These are phyloP conservation scores for Oxyscelio sp. DNA, from an alignment of 2,888 invertebrate genomes.

Conservation along the genomic window DNA sequence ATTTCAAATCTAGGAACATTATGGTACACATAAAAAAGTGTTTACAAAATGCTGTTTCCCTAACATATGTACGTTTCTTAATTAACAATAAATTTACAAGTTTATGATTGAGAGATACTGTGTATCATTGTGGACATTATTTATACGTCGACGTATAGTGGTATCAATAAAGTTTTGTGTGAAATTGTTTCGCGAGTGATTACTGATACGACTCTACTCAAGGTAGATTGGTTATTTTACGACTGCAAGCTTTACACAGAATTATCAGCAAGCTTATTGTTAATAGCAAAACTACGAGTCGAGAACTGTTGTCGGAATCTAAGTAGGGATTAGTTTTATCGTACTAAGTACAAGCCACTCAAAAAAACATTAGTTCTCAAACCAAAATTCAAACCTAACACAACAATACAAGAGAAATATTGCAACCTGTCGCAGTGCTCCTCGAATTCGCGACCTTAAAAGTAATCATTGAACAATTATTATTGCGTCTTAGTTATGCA, in stretches of 20 bases:
- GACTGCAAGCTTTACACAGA: conserved; percentile 26
- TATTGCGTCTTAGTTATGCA: too few relatives aligned
- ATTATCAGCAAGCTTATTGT: conserved; percentile 8
- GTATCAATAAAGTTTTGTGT: too few relatives aligned
- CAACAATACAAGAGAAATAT: conserved; percentile 31
- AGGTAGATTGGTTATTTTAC: conserved; percentile 7
- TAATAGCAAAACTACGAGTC: conserved; percentile 26
- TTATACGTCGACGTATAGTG: too few relatives aligned
- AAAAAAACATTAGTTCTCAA: background rate
- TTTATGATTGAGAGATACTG: too few relatives aligned
- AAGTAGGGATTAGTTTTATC: conserved; percentile 32
- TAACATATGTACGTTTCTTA: too few relatives aligned
- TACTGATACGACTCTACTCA: too few relatives aligned
- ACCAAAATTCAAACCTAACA: conserved; percentile 6
- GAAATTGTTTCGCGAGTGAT: too few relatives aligned
- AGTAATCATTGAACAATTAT: background rate
- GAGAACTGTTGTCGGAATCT: conserved; percentile 24
- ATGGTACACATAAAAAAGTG: too few relatives aligned
- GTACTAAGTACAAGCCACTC: conserved; percentile 2
- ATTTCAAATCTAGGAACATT: too few relatives aligned
- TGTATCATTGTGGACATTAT: too few relatives aligned
- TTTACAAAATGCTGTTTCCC: too few relatives aligned
- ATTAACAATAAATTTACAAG: too few relatives aligned
- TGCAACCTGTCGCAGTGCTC: conserved; percentile 30
- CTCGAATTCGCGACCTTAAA: conserved; percentile 40